A percentile compares a stretch with the other conserved stretches of the same genome.
Evolutionary conservation across 2,113 vertebrate species (phyloP).

Genomic region (Equus quagga): DNA sequence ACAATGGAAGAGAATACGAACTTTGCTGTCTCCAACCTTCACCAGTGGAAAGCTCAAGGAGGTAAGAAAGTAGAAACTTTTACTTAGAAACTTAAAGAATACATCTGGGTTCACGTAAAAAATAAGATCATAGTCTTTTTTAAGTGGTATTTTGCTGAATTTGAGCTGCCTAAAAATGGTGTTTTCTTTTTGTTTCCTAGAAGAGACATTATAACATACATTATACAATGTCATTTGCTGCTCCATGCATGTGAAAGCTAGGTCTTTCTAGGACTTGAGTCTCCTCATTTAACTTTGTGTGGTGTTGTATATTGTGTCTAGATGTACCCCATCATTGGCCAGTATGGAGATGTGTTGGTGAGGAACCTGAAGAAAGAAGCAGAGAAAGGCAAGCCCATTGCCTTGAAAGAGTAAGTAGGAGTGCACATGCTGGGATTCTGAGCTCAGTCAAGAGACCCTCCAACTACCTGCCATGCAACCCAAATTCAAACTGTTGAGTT

Average conservation of each 20-base stretch:
- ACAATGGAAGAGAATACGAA: constrained; percentile 89
- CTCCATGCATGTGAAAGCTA: neutral
- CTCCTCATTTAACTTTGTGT: neutral
- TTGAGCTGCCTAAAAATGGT: neutral
- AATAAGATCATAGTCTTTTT: neutral
- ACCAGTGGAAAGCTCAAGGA: constrained; percentile 93
- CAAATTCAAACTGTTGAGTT: neutral
- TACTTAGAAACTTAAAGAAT: neutral
- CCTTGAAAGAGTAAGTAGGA: constrained; percentile 88
- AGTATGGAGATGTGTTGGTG: constrained; percentile 86
- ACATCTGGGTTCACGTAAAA: neutral
- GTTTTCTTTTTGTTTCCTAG: neutral
- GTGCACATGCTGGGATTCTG: neutral
- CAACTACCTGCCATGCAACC: neutral
- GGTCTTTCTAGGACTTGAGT: neutral
- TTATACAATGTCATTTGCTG: neutral
- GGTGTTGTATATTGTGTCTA: constrained; percentile 77
- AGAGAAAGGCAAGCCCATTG: constrained; percentile 82
- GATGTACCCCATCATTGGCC: constrained; percentile 90
- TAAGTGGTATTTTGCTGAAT: neutral
- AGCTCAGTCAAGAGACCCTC: neutral
- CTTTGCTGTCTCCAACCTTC: constrained; percentile 91
- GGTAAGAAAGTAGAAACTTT: constrained; percentile 78
- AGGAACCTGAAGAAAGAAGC: constrained; percentile 84
- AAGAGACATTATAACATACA: neutral